Conservation (phyloP, 2,113 vertebrate genomes). For the Coryphaenoides rupestris region DNA sequence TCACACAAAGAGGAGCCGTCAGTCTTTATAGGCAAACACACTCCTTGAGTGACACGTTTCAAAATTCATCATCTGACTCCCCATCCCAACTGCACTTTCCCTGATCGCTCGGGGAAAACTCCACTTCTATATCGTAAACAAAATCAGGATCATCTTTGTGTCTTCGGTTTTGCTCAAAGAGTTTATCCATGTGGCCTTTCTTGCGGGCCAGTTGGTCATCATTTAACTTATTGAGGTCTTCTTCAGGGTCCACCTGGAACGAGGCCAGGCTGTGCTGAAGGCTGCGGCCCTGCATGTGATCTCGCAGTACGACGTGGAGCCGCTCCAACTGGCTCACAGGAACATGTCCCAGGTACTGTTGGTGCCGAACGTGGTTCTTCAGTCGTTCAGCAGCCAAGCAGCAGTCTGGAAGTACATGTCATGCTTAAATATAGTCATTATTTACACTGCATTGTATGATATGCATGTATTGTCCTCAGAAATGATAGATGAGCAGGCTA, state of each 20-base stretch:
- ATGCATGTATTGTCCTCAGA: too few relatives aligned
- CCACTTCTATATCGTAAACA: slow-evolving; percentile 85
- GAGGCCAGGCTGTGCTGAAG: slow-evolving; percentile 71
- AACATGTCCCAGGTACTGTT: slow-evolving; percentile 79
- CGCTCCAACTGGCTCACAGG: slow-evolving; percentile 80
- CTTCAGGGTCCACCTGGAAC: slow-evolving; percentile 75
- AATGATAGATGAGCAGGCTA: too few relatives aligned
- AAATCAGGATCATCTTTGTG: slow-evolving; percentile 85
- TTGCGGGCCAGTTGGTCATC: slow-evolving; percentile 82
- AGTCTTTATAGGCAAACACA: not conserved
- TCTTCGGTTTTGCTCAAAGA: slow-evolving; percentile 87
- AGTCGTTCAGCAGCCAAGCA: slow-evolving; percentile 82
- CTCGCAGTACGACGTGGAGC: slow-evolving; percentile 78
- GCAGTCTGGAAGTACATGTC: slow-evolving; percentile 71
- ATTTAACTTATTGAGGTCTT: slow-evolving; percentile 93
- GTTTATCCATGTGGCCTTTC: slow-evolving; percentile 88
- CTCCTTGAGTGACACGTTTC: slow-evolving; percentile 1
- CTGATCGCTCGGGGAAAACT: slow-evolving; percentile 75
- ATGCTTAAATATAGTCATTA: too few relatives aligned
- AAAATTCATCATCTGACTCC: slow-evolving; percentile 81
- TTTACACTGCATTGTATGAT: too few relatives aligned
- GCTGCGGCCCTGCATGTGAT: slow-evolving; percentile 78
- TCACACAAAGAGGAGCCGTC: not conserved
- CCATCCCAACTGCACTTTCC: slow-evolving; percentile 89
- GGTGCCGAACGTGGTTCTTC: slow-evolving; percentile 85